phyloP scores from a whole-genome alignment of 2,113 vertebrate genomes.

The Callopanchax toddi region DNA sequence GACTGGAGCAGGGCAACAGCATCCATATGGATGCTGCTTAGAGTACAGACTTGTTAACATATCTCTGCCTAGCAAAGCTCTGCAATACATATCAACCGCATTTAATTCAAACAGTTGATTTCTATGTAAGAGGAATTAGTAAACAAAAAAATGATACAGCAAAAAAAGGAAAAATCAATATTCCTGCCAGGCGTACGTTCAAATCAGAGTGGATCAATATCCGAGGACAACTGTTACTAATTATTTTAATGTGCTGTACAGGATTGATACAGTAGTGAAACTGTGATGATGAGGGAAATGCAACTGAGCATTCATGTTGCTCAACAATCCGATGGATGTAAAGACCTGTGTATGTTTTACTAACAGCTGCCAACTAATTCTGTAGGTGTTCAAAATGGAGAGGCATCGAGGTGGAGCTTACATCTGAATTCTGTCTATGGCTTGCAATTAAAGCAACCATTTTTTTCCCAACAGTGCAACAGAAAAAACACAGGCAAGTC shows the following conservation, averaged over 20 bases:
- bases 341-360: constrained; percentile 31
- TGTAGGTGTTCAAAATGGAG: constrained; percentile 34
- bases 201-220: constrained; percentile 62
- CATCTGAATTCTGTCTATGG: constrained; percentile 63
- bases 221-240: constrained; percentile 43
- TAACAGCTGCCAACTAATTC: constrained; percentile 49
- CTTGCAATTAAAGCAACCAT: constrained; percentile 71
- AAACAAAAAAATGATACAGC: constrained; percentile 50
- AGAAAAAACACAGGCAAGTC: constrained; percentile 68
- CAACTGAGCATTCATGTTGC: constrained; percentile 49
- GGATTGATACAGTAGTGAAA: constrained; percentile 44
- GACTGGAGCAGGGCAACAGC: constrained; percentile 68
- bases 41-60: constrained; percentile 75
- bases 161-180: constrained; percentile 21
- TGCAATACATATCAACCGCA: constrained; percentile 57
- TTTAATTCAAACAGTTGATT: constrained; percentile 56
- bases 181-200: constrained; percentile 47
- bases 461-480: constrained; percentile 51
- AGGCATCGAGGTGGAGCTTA: constrained; percentile 49
- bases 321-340: constrained; percentile 40
- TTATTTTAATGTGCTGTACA: constrained; percentile 57
- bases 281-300: constrained; percentile 30
- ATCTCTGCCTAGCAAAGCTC: constrained; percentile 65
- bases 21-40: constrained; percentile 80
- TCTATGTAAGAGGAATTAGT: constrained; percentile 29